Conservation (phyloP, 2,888 invertebrate species). For the Miltochrista miniata region DNA sequence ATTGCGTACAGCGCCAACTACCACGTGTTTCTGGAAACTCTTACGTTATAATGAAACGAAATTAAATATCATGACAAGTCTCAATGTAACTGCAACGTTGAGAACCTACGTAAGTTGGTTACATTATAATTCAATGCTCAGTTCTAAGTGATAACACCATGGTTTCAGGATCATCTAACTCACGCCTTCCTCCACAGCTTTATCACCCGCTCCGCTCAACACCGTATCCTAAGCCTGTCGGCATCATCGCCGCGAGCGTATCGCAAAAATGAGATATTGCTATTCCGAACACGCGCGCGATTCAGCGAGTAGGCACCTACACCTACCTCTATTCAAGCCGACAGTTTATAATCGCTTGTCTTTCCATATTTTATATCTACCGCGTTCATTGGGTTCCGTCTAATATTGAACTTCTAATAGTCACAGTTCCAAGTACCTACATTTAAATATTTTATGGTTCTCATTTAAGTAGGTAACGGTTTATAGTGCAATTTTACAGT, state of each 20-base stretch:
- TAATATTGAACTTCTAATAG: neutral
- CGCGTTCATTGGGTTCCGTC: conserved; percentile 1
- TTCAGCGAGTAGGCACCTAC: conserved; percentile 30
- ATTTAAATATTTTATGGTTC: no score
- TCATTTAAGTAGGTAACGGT: no score
- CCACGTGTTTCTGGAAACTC: no score
- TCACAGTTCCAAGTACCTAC: neutral
- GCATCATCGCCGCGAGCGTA: conserved; percentile 28
- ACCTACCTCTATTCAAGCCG: conserved; percentile 38
- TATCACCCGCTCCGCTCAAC: conserved; percentile 44
- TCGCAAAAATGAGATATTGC: conserved; percentile 60
- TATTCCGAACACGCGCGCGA: conserved; percentile 61
- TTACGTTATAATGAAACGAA: no score
- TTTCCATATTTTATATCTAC: conserved; percentile 14
- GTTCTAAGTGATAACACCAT: no score
- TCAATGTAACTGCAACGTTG: no score
- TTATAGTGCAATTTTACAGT: conserved; percentile 1
- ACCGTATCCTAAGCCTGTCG: conserved; percentile 1
- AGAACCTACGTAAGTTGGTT: no score
- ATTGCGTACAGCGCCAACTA: no score
- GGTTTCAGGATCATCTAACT: no score
- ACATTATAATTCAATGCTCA: no score
- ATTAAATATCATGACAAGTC: no score
- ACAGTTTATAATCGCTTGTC: conserved; percentile 30
- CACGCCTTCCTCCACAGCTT: no score